A percentile compares a stretch with the other conserved stretches of the same genome.
Evolutionary conservation across 2,797 vertebrate genomes (phyloP).

Genomic region (Eutrigla gurnardus): DNA sequence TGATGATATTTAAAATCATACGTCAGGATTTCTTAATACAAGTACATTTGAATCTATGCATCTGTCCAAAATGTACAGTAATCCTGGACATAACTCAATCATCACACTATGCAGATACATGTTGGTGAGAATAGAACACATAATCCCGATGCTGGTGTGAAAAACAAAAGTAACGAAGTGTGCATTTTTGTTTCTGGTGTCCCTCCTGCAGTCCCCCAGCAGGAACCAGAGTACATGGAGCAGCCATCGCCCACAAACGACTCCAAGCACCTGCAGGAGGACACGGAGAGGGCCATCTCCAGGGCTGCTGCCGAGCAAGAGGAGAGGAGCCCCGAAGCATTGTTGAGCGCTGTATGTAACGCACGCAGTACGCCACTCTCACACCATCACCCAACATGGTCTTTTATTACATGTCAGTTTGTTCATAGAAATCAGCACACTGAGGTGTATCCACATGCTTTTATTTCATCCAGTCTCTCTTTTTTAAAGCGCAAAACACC

Average conservation of each 20-base stretch:
- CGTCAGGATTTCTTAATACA: background rate
- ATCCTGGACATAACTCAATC: background rate
- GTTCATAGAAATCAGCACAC: background rate
- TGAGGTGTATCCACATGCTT: background rate
- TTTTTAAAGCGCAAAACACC: too few relatives aligned
- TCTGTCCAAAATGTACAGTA: background rate
- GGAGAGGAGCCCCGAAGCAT: conserved; percentile 90
- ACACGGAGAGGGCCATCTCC: conserved; percentile 92
- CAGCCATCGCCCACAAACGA: conserved; percentile 92
- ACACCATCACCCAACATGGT: background rate
- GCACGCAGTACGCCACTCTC: conserved; percentile 10
- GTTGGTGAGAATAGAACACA: background rate
- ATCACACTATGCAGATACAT: background rate
- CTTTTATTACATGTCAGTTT: background rate
- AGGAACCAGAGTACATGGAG: conserved; percentile 96
- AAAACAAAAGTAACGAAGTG: background rate
- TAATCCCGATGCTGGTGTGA: background rate
- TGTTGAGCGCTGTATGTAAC: conserved; percentile 91
- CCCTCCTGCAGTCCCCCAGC: conserved; percentile 82
- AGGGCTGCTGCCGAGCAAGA: conserved; percentile 91
- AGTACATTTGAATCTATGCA: background rate
- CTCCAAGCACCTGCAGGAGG: conserved; percentile 93
- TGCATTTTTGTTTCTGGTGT: background rate
- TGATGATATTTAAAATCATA: too few relatives aligned
- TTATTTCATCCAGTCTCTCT: background rate